These are phyloP conservation scores for Datnioides undecimradiatus DNA, from an alignment of 2,113 vertebrate species.

Conservation along the genomic window DNA sequence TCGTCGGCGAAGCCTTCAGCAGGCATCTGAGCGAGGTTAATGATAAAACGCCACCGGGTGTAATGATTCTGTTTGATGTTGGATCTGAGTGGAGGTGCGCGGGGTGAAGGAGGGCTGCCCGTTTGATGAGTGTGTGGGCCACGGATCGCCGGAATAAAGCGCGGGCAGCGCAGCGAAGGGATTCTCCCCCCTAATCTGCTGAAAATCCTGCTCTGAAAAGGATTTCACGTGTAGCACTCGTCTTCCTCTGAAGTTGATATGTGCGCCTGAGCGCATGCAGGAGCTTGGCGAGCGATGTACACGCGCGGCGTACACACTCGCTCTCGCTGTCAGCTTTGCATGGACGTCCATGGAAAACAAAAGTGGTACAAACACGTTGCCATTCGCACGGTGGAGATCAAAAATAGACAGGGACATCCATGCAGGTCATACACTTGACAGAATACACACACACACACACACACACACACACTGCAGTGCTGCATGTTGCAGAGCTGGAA, in stretches of 20 bases:
- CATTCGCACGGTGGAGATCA: slow-evolving; percentile 3
- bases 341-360: slow-evolving; percentile 15
- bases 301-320: neutral
- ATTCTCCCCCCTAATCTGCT: slow-evolving; percentile 60
- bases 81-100: slow-evolving; percentile 58
- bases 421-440: slow-evolving; percentile 5
- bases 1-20: slow-evolving; percentile 35
- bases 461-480: slow-evolving; percentile 63
- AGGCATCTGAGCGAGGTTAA: slow-evolving; percentile 59
- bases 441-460: slow-evolving; percentile 16
- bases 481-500: slow-evolving; percentile 83
- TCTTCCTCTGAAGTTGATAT: slow-evolving; percentile 56
- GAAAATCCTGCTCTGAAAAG: slow-evolving; percentile 56
- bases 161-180: slow-evolving; percentile 29
- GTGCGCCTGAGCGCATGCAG: slow-evolving; percentile 16
- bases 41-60: slow-evolving; percentile 42
- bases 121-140: slow-evolving; percentile 62
- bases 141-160: slow-evolving; percentile 28
- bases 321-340: neutral
- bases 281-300: neutral
- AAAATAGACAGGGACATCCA: slow-evolving; percentile 19
- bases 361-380: slow-evolving; percentile 20
- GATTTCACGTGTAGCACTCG: slow-evolving; percentile 47
- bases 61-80: slow-evolving; percentile 61
- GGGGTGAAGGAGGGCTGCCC: slow-evolving; percentile 38